phyloP scores from a whole-genome alignment of 2,888 invertebrate genomes.

The Scaptomyza reducta region DNA sequence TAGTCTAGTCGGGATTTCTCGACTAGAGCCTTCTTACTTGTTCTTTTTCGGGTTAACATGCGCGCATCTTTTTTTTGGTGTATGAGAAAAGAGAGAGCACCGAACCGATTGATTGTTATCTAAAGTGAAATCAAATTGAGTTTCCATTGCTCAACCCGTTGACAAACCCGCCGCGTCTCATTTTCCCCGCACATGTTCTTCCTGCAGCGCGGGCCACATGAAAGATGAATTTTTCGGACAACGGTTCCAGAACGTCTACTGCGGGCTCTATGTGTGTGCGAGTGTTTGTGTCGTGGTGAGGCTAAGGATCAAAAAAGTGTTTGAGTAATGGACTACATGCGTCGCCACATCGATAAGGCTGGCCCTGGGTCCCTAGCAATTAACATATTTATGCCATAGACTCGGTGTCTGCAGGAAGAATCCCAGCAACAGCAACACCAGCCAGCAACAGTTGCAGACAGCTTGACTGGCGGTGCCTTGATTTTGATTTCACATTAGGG shows the following conservation, averaged over 20 bases:
- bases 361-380: conserved; percentile 50
- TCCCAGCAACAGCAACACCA: conserved; percentile 6
- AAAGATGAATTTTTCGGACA: conserved; percentile 51
- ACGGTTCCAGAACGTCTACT: conserved; percentile 59
- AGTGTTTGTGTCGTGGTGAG: conserved; percentile 37
- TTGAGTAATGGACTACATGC: conserved; percentile 72
- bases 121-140: conserved; percentile 76
- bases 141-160: conserved; percentile 66
- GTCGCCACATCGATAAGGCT: conserved; percentile 64
- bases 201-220: conserved; percentile 52
- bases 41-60: conserved; percentile 49
- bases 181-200: conserved; percentile 34
- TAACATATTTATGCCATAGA: conserved; percentile 76
- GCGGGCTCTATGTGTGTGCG: conserved; percentile 44
- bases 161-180: conserved; percentile 41
- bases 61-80: conserved; percentile 35
- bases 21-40: no score
- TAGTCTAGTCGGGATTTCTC: no score
- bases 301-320: conserved; percentile 69
- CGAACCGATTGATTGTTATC: conserved; percentile 74
- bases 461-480: conserved; percentile 63
- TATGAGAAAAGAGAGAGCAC: conserved; percentile 29
- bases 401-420: conserved; percentile 65
- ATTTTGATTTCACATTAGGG: conserved; percentile 61
- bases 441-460: conserved; percentile 56